Conservation (phyloP, 2,113 vertebrate genomes). For the Ellobius talpinus region DNA sequence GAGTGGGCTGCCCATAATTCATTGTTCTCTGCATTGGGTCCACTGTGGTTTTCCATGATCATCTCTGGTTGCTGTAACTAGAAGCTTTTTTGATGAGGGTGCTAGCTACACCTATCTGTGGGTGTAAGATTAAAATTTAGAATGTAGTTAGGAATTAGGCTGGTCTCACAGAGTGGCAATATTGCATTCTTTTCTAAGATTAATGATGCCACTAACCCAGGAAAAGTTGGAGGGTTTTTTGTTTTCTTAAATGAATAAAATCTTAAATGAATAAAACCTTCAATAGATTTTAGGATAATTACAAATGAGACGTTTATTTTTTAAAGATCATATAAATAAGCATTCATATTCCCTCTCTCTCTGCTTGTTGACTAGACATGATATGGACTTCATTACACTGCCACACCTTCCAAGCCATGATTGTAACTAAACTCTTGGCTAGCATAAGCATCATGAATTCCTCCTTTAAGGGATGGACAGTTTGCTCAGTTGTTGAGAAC, state of each 20-base stretch:
- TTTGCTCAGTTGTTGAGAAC: not conserved
- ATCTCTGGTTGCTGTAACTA: not conserved
- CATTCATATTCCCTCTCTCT: not conserved
- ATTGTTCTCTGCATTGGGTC: not conserved
- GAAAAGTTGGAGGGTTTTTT: not conserved
- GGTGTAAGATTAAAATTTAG: not conserved
- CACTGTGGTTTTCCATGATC: not conserved
- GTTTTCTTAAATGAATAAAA: slow-evolving; percentile 42
- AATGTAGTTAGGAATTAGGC: not conserved
- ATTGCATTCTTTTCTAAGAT: not conserved
- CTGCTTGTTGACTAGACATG: not conserved
- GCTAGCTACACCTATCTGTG: not conserved
- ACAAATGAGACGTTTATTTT: not conserved
- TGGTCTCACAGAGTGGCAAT: not conserved
- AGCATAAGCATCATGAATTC: not conserved
- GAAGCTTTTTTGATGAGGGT: not conserved
- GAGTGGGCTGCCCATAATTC: not conserved
- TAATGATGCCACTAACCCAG: not conserved
- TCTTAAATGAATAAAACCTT: not conserved
- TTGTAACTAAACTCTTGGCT: not conserved
- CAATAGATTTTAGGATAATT: not conserved
- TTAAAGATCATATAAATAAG: not conserved
- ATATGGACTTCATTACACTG: not conserved
- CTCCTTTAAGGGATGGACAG: not conserved
- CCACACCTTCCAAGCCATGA: no score